These are phyloP conservation scores for Drosophila dives DNA, from an alignment of 2,888 invertebrate species.

Conservation along the genomic window DNA sequence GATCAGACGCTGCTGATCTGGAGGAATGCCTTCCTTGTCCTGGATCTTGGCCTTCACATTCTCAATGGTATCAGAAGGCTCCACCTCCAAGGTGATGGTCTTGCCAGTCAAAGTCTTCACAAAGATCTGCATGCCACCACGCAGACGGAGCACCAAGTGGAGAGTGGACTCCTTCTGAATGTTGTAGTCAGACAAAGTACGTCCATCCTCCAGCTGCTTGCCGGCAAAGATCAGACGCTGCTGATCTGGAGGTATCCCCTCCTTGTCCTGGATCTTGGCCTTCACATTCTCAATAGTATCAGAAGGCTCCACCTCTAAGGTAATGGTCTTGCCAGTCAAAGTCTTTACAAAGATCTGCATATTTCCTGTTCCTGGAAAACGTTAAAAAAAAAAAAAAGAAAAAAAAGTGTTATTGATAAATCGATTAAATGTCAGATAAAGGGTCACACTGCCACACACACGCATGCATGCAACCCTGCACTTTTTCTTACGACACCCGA, in stretches of 20 bases:
- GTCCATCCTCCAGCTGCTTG: slow-evolving; percentile 11
- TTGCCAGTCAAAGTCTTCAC: slow-evolving; percentile 50
- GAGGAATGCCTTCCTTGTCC: slow-evolving; percentile 49
- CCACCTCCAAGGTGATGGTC: slow-evolving; percentile 53
- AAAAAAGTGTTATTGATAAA: slow-evolving; percentile 11
- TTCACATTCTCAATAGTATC: slow-evolving; percentile 35
- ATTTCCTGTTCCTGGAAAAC: slow-evolving; percentile 37
- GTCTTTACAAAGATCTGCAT: slow-evolving; percentile 51
- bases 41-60: slow-evolving; percentile 44
- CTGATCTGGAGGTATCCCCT: slow-evolving; percentile 50
- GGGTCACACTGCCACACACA: not conserved
- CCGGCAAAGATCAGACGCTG: slow-evolving; percentile 47
- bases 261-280: slow-evolving; percentile 51
- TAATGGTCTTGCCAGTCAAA: slow-evolving; percentile 52
- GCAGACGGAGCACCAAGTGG: slow-evolving; percentile 65
- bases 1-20: slow-evolving; percentile 50
- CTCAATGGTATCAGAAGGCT: slow-evolving; percentile 40
- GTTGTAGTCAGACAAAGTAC: slow-evolving; percentile 42
- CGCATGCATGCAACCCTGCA: not conserved
- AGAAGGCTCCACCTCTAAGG: slow-evolving; percentile 47
- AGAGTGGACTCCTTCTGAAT: slow-evolving; percentile 54
- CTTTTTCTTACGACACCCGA: not conserved
- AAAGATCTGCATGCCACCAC: slow-evolving; percentile 46
- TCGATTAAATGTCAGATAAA: slow-evolving; percentile 7
- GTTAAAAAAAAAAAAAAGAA: not conserved